These are phyloP conservation scores for Calyptommatus sinebrachiatus DNA, from an alignment of 2,113 vertebrate species.

Conservation along the genomic window DNA sequence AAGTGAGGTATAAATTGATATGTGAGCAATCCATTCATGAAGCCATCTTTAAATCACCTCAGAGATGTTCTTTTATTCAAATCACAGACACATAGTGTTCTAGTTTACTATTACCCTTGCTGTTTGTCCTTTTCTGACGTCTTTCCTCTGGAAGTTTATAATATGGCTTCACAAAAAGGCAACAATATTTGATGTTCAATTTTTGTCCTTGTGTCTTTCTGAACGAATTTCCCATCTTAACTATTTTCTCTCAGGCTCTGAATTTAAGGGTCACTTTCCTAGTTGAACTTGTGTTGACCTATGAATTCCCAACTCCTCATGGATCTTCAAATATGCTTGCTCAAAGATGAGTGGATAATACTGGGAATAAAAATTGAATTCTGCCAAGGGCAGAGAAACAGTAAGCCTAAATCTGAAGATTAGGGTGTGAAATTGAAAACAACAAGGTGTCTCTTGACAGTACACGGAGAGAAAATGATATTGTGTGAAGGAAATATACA, in stretches of 20 bases:
- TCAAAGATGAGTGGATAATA: not conserved
- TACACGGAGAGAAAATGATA: not conserved
- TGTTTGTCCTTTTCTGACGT: not conserved
- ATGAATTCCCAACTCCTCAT: not conserved
- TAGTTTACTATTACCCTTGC: not conserved
- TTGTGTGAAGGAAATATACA: not conserved
- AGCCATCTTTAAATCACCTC: too few species aligned
- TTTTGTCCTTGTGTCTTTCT: not conserved
- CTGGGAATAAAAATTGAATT: not conserved
- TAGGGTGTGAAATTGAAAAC: slow-evolving; percentile 1
- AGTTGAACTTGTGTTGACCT: not conserved
- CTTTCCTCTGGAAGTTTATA: not conserved
- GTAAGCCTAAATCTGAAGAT: not conserved
- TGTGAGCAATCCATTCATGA: too few species aligned
- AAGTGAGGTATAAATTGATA: too few species aligned
- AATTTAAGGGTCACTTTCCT: not conserved
- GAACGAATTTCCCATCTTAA: not conserved
- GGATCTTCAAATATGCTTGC: not conserved
- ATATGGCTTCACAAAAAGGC: not conserved
- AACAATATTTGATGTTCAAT: not conserved
- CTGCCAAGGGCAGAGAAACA: not conserved
- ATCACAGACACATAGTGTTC: not conserved
- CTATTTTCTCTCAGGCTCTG: not conserved
- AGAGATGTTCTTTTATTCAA: too few species aligned
- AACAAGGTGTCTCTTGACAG: not conserved